Evolutionary conservation across 1,140 invertebrate species (phyloP), one percentile per base, ranked within the genome.

Genomic region (Apolygus lucorum): DNA sequence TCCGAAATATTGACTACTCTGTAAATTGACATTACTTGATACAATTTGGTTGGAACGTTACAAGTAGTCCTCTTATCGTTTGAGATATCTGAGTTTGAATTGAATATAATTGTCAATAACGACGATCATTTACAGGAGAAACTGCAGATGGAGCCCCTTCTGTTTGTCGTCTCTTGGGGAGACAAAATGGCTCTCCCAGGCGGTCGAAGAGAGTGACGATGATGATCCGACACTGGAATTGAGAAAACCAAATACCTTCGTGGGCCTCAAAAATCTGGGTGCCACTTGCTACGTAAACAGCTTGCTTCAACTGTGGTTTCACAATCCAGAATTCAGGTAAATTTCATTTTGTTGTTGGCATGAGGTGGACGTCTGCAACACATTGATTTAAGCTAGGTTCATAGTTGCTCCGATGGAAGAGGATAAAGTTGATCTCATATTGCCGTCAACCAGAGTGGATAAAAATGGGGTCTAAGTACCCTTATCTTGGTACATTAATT

Each of bases 241-340:
- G 29, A 75, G 84, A 21, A 76, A 79, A 68, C 78, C 79, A 25
- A 79, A 78, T 0, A 78, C 81, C 63, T 83, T 82, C 80, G 86
- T 86, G 49, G 88, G 88, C 17, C 77, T 90, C 62, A 85, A 85
- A 77, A 90, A 90, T 81, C 78, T 89, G 66, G 88, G 88, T 52
- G 87, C 87, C 21, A 90, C 88, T 11, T 90, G 88, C 78, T 90
- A 90, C 76, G 85, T 89, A 4, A 90, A 90, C 77, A 87, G 86
- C 74, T 82, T 88, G 70, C 81, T 90, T 49, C 88, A 90, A 79
- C 79, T 89, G 26, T 89, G 87, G 87, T 89, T 86, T 78, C 87
- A 89, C 73, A 89, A 88, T 76, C 81, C 83, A 72, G 79, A 80
- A 34, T 84, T 89, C 74, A 83, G 84, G 82, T 84, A 42, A n/a